These are phyloP conservation scores for Barbus barbus DNA, from an alignment of 2,113 vertebrate species.

Conservation along the genomic window DNA sequence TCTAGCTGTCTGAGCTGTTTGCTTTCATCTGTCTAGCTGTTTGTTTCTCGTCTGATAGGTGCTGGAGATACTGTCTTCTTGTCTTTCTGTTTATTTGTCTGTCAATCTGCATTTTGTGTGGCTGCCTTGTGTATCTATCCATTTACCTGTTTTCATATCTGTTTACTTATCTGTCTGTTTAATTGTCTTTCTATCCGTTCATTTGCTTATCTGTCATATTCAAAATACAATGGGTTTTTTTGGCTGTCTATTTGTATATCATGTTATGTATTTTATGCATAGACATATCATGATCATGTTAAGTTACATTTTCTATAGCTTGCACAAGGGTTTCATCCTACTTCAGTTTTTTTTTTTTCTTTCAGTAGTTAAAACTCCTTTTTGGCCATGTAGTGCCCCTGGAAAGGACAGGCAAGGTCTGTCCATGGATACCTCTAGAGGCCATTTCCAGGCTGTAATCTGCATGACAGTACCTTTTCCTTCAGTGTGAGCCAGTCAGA, in stretches of 20 bases:
- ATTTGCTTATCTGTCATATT: not conserved
- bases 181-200: not conserved
- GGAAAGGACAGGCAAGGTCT: not conserved
- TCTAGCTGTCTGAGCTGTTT: not conserved
- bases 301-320: not conserved
- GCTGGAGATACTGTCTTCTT: not conserved
- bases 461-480: slow-evolving; percentile 32
- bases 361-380: not conserved
- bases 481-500: not conserved
- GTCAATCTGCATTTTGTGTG: not conserved
- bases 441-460: slow-evolving; percentile 19
- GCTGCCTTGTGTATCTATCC: not conserved
- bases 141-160: no score
- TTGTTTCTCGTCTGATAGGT: not conserved
- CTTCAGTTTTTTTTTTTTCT: not conserved
- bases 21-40: not conserved
- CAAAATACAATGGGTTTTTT: not conserved
- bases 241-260: not conserved
- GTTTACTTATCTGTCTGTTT: not conserved
- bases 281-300: not conserved
- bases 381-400: not conserved
- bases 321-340: not conserved
- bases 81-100: not conserved
- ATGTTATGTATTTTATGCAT: not conserved
- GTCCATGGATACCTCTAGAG: slow-evolving; percentile 33